These are phyloP conservation scores for Atethmia centrago DNA, from an alignment of 2,888 invertebrate genomes.

Conservation along the genomic window DNA sequence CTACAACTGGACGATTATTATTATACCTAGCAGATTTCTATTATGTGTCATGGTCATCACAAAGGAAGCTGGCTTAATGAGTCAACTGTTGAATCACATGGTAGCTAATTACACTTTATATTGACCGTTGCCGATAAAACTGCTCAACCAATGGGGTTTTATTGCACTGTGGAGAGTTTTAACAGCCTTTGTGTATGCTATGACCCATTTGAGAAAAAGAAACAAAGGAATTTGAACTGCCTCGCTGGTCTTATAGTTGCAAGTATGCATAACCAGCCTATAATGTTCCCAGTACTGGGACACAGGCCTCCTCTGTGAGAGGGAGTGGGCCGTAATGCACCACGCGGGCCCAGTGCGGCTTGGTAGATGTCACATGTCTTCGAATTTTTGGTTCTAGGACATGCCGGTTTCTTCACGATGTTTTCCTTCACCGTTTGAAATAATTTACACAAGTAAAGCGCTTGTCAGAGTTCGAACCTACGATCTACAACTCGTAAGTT, in stretches of 20 bases:
- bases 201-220: constrained; percentile 5
- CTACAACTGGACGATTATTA: not conserved
- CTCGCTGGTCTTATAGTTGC: not conserved
- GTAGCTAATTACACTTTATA: not conserved
- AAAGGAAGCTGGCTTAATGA: constrained; percentile 7
- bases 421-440: too few relatives aligned
- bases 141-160: constrained; percentile 11
- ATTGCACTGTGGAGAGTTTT: not conserved
- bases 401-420: too few relatives aligned
- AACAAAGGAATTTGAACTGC: not conserved
- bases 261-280: not conserved
- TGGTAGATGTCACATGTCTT: too few relatives aligned
- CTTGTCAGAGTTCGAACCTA: too few relatives aligned
- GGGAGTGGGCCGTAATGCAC: too few relatives aligned
- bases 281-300: too few relatives aligned
- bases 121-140: constrained; percentile 36
- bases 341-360: too few relatives aligned
- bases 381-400: too few relatives aligned
- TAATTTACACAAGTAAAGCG: too few relatives aligned
- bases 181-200: constrained; percentile 8
- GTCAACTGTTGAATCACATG: constrained; percentile 34
- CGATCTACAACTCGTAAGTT: too few relatives aligned
- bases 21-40: constrained; percentile 3
- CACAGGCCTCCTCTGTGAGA: too few relatives aligned
- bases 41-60: constrained; percentile 39